Evolutionary conservation across 2,888 invertebrate genomes (phyloP), one percentile per base, ranked within the genome.

Genomic region (Nephrotoma appendiculata): DNA sequence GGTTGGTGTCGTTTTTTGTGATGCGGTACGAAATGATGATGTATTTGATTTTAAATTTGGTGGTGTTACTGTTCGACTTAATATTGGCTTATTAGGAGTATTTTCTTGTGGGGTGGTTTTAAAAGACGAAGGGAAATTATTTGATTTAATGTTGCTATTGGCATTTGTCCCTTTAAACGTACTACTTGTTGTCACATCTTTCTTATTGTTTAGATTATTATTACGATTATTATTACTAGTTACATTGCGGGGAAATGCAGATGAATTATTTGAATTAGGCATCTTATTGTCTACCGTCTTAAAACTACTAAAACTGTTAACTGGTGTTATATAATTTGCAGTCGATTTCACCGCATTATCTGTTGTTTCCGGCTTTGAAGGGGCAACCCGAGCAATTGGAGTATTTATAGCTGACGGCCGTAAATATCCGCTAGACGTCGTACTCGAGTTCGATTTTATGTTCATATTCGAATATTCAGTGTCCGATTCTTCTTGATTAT

Each of bases 391-490:
- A 5, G 91, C 91, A 86, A 92, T 90, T 5, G 95, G 96, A 3
- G 19, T 31, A 89, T 95, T 96, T 0, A 95, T 93, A 0, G 95
- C 94, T 7, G 95, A 94, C 0, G 96, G 95, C 88, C 94, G 94
- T 87, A 96, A 93, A 90, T 96, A 96, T 0, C 95, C 95, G 87
- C 95, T 95, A 71, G 95, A 95, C 0, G 95, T 95, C 0, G 94
- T 94, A 41, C 94, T 93, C 89, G 93, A 93, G 84, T 91, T 93
- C 0, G 94, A 94, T 89, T 90, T 48, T n/a, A n/a, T 41, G 57
- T 86, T 86, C n/a, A 57, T 88, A 94, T 94, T 94, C 88, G 93
- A 93, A 88, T 95, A 95, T 44, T 94, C 93, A 88, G 94, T 94
- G 86, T 94, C 94, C 0, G 94, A 93, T 0, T 93, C 91, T 89